These are phyloP conservation scores for Thalassarche chlororhynchos DNA, from an alignment of 2,113 vertebrate genomes.

Conservation along the genomic window DNA sequence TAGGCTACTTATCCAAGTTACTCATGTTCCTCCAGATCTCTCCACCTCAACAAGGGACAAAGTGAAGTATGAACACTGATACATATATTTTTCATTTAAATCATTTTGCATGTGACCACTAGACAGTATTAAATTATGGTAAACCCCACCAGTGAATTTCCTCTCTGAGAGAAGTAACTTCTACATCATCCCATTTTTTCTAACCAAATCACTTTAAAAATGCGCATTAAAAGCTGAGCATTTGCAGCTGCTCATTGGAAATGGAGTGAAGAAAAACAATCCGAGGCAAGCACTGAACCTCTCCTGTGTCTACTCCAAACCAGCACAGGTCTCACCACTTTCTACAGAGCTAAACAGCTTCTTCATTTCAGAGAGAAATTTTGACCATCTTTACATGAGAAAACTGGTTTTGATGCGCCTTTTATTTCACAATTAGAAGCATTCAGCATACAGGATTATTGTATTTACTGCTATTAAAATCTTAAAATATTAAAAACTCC, in stretches of 20 bases:
- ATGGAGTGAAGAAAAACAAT: neutral
- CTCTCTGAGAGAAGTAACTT: neutral
- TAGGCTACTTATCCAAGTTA: neutral
- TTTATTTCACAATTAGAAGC: neutral
- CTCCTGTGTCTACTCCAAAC: neutral
- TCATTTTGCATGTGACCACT: neutral
- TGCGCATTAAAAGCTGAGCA: neutral
- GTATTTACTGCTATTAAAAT: neutral
- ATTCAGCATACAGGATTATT: neutral
- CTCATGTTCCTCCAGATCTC: neutral
- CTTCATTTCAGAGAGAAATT: neutral
- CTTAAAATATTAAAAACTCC: neutral
- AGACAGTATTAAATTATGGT: neutral
- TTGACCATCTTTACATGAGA: neutral
- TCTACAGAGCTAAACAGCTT: neutral
- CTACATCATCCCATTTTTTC: neutral
- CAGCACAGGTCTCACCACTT: neutral
- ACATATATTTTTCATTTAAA: neutral
- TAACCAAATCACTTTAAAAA: neutral
- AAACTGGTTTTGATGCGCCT: neutral
- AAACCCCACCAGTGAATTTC: neutral
- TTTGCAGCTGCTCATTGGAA: neutral
- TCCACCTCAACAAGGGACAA: neutral
- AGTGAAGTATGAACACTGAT: neutral
- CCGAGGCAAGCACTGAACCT: neutral